Base-by-base conservation (phyloP, 2,888 invertebrate genomes). In the Salticus scenicus region DNA sequence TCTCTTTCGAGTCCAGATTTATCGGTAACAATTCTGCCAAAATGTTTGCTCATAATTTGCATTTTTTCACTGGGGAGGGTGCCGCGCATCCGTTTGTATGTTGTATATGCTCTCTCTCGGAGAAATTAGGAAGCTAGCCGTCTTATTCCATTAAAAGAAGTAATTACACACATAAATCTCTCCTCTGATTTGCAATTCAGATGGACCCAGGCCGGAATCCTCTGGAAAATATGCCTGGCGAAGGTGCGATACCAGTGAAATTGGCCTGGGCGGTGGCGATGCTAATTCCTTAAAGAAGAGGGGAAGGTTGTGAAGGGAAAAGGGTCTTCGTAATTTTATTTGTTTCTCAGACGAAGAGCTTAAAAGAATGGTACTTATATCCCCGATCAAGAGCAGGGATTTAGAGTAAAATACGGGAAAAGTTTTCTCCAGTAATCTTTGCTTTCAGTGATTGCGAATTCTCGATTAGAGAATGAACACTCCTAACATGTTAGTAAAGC, bases 71-170 rank as follows among this genome's bases (percentile, higher is more conserved):
- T 73, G 30, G 17, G 51, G 42, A 69, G 42, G 74, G 69, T n/a
- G 63, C 27, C n/a, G 24, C 24, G 41, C 51, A 51, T 17, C 33
- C 27, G 37, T 20, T 67, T 51, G 69, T 67, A 37, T 47, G 17
- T 81, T 67, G 69, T 37, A 10, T 37, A 10, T 37, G 37, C 37
- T 37, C 37, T 4, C 37, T 37, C 69, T 30, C 42, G 47, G 64
- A 41, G 78, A 82, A 82, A 82, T 82, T 77, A 77, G 83, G 83
- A 83, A 83, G 83, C 77, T 51, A 72, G 72, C 83, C 72, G 83
- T 77, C 83, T 83, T 77, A 83, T 83, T 83, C 83, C 83, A 77
- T 83, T 83, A 83, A 83, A 83, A 83, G 83, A 83, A 83, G 83
- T 83, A 83, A 83, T 83, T 83, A 83, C 77, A 77, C 71, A 73